Evolutionary conservation across 2,888 invertebrate species (phyloP).

Genomic region (Aspidapion aeneum): DNA sequence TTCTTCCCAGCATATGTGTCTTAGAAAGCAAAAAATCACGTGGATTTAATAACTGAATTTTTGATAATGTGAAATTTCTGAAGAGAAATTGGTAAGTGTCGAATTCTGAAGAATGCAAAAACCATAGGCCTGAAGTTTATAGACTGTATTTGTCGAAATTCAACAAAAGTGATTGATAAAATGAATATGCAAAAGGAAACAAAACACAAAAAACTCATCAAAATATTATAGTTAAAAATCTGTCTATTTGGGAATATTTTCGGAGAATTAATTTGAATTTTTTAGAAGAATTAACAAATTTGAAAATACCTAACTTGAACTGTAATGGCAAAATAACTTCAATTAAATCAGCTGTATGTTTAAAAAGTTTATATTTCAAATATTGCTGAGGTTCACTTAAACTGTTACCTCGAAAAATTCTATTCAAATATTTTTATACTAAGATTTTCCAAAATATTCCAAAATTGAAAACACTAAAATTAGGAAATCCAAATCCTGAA

Average conservation of each 20-base stretch:
- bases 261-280: too few relatives aligned
- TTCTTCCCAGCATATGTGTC: too few relatives aligned
- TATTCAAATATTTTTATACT: neutral
- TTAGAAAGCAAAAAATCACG: too few relatives aligned
- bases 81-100: too few relatives aligned
- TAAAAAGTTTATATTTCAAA: neutral
- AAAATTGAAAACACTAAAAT: neutral
- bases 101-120: neutral
- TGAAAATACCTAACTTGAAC: neutral
- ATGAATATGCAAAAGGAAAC: neutral
- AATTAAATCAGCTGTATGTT: neutral
- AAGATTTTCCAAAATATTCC: neutral
- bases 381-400: neutral
- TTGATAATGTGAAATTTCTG: too few relatives aligned
- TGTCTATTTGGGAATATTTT: neutral
- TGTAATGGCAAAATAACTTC: neutral
- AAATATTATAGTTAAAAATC: neutral
- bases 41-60: too few relatives aligned
- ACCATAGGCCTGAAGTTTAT: neutral
- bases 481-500: neutral
- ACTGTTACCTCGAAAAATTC: neutral
- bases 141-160: neutral
- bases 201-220: neutral
- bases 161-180: too few relatives aligned
- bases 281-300: neutral